Evolutionary conservation across 2,797 vertebrate genomes (phyloP).

Genomic region (Alosa sapidissima): DNA sequence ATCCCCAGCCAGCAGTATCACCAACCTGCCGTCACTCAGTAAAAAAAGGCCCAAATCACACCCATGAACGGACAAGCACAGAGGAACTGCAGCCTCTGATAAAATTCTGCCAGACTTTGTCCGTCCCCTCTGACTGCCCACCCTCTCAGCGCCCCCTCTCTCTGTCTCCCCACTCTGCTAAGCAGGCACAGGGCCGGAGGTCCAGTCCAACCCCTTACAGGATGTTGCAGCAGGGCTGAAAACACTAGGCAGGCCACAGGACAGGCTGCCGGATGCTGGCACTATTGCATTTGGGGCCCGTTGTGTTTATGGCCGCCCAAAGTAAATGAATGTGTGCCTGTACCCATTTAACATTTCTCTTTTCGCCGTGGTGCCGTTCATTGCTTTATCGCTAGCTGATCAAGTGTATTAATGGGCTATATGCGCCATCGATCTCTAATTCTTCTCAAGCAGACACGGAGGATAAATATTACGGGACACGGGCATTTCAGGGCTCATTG

Average conservation of each 20-base stretch:
- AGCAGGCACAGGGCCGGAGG: background rate
- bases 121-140: background rate
- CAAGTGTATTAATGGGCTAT: constrained; percentile 87
- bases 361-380: constrained; percentile 57
- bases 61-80: background rate
- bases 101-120: background rate
- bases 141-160: background rate
- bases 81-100: background rate
- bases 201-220: background rate
- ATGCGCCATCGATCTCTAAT: constrained; percentile 95
- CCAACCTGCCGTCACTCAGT: background rate
- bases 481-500: constrained; percentile 80
- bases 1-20: constrained; percentile 14
- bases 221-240: background rate
- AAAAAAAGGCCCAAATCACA: constrained; percentile 1
- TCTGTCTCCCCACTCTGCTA: background rate
- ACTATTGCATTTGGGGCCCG: constrained; percentile 36
- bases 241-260: background rate
- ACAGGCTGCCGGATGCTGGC: constrained; percentile 21
- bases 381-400: constrained; percentile 72
- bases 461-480: constrained; percentile 81
- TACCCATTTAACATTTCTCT: constrained; percentile 36
- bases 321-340: constrained; percentile 52
- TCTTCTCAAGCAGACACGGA: constrained; percentile 79
- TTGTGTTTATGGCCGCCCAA: constrained; percentile 56